phyloP scores from a whole-genome alignment of 2,113 vertebrate species.

The Antigone vipio region DNA sequence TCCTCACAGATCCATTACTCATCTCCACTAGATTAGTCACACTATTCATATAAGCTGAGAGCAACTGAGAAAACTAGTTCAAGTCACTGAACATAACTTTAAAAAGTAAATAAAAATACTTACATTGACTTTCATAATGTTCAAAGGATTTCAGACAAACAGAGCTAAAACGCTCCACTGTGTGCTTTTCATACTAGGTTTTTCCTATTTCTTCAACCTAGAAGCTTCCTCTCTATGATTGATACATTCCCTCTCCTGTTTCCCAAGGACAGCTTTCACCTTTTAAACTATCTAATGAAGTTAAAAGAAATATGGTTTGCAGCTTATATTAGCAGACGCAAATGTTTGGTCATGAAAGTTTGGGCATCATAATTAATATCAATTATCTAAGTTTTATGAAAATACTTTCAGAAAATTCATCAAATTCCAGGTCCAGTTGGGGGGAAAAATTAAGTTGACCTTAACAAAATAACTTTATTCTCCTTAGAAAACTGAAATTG shows the following conservation, averaged over 20 bases:
- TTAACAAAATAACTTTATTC: slow-evolving; percentile 23
- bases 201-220: slow-evolving; percentile 32
- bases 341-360: slow-evolving; percentile 28
- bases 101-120: slow-evolving; percentile 49
- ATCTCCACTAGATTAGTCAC: slow-evolving; percentile 39
- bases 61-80: slow-evolving; percentile 13
- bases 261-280: slow-evolving; percentile 16
- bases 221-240: slow-evolving; percentile 29
- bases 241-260: slow-evolving; percentile 38
- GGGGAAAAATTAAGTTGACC: neutral
- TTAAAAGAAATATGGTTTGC: neutral
- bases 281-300: neutral
- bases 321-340: neutral
- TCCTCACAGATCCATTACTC: slow-evolving; percentile 67
- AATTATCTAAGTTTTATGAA: slow-evolving; percentile 16
- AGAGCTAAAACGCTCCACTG: slow-evolving; percentile 27
- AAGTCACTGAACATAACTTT: slow-evolving; percentile 15
- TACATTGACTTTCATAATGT: neutral
- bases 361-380: neutral
- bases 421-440: neutral
- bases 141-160: slow-evolving; percentile 60
- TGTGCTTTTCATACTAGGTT: slow-evolving; percentile 34
- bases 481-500: slow-evolving; percentile 27
- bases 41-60: neutral
- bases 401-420: slow-evolving; percentile 32